Evolutionary conservation across 2,888 invertebrate species (phyloP).

Genomic region (Oithona nana): DNA sequence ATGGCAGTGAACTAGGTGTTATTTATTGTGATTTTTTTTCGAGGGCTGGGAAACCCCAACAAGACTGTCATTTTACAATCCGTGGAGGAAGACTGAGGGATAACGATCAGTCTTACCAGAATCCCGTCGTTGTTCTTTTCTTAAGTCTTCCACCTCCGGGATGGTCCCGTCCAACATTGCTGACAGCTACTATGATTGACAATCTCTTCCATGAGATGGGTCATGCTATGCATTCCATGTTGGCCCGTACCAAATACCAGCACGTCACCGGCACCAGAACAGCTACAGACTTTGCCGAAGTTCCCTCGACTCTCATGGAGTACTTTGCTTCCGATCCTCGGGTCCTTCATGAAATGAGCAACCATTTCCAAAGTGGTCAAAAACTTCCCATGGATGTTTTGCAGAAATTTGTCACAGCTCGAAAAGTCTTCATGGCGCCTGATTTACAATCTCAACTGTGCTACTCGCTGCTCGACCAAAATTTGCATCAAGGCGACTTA

Average conservation of each 20-base stretch:
- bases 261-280: constrained; percentile 90
- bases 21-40: constrained; percentile 96
- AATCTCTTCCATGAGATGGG: constrained; percentile 98
- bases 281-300: constrained; percentile 93
- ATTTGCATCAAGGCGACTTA: constrained; percentile 47
- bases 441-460: constrained; percentile 13
- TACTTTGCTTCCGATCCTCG: constrained; percentile 78
- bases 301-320: constrained; percentile 97
- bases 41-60: constrained; percentile 71
- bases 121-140: constrained; percentile 81
- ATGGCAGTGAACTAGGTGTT: constrained; percentile 49
- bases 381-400: neutral
- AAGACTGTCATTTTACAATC: constrained; percentile 98
- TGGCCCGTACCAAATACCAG: constrained; percentile 83
- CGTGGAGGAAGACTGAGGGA: constrained; percentile 60
- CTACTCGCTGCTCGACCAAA: constrained; percentile 24
- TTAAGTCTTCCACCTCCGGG: constrained; percentile 59
- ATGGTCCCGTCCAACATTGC: constrained; percentile 52
- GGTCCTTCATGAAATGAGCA: constrained; percentile 63
- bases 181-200: constrained; percentile 68
- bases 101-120: constrained; percentile 62
- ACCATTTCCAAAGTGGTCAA: constrained; percentile 66
- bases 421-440: neutral
- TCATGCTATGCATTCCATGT: constrained; percentile 96
- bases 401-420: neutral